Base-by-base conservation (phyloP, 2,113 vertebrate species). In the Spea multiplicata region DNA sequence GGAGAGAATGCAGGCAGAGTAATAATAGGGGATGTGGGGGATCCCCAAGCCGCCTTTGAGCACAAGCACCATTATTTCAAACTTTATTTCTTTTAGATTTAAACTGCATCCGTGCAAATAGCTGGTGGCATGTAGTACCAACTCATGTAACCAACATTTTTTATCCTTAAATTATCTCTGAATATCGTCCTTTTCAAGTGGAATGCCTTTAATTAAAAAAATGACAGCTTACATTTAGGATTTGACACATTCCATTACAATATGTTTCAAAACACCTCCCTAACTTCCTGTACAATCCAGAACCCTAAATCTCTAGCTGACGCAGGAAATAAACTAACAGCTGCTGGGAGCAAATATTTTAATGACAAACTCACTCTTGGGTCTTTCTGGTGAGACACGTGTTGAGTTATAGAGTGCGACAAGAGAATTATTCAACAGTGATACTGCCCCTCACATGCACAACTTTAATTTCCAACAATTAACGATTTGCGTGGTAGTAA, bases 201-300 rank as follows among this genome's bases (percentile, higher is more conserved):
- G 55, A 59, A 59, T 59, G 14, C 55, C 55, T 59, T 59, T 59
- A 59, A 55, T 67, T 55, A 16, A 67, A 8, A 30, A 30, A 8
- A n/a, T 47, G 44, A 46, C 46, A 8, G 50, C 57, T 67, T 67
- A 76, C 61, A 76, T 68, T 57, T 55, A 16, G 66, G 57, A 57
- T 55, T 57, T 76, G 74, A 76, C 74, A 76, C 50, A 55, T 67
- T 17, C 13, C 64, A 75, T 55, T 30, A 75, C 8, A 67, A 75
- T 76, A 57, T 75, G 49, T 46, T 65, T 67, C 47, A 8, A 5
- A 55, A 46, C 9, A 68, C 53, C 48, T 76, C 65, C 74, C 74
- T 46, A 57, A 67, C 8, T 68, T 55, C 64, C 57, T 52, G 13
- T 55, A 16, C 50, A 76, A 45, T 44, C 14, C 74, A 67, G 64